phyloP scores from a whole-genome alignment of 2,888 invertebrate genomes.

The Chrysolina oricalcia region DNA sequence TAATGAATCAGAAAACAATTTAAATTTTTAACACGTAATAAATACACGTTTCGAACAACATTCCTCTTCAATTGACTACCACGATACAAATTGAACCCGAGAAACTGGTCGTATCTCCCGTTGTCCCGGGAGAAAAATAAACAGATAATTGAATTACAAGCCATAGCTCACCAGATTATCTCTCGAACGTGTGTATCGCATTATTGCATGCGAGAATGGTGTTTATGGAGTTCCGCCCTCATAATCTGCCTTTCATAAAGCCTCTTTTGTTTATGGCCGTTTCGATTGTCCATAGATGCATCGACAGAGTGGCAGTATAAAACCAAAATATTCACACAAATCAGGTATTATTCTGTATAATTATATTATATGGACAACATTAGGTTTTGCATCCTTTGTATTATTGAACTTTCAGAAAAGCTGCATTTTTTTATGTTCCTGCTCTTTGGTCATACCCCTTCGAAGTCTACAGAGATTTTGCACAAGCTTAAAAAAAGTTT shows the following conservation, averaged over 20 bases:
- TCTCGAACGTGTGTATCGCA: constrained; percentile 33
- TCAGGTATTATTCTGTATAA: too few relatives aligned
- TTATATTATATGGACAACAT: too few relatives aligned
- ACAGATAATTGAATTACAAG: constrained; percentile 34
- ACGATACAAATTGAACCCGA: constrained; percentile 9
- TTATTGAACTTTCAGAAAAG: too few relatives aligned
- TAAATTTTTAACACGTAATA: not conserved
- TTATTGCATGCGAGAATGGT: constrained; percentile 33
- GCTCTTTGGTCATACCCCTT: too few relatives aligned
- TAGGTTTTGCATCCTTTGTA: too few relatives aligned
- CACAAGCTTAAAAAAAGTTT: too few relatives aligned
- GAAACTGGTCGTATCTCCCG: constrained; percentile 17
- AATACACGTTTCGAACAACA: not conserved
- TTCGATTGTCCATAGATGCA: not conserved
- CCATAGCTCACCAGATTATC: constrained; percentile 30
- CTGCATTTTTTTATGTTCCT: too few relatives aligned
- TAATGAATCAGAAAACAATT: not conserved
- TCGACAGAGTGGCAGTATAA: not conserved
- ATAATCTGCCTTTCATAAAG: constrained; percentile 20
- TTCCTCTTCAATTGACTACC: not conserved
- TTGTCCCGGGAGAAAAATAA: constrained; percentile 26
- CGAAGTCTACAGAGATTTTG: too few relatives aligned
- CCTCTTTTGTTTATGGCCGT: constrained; percentile 16
- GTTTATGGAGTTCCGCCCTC: constrained; percentile 34
- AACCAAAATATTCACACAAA: not conserved